Evolutionary conservation across 2,797 vertebrate genomes (phyloP), one percentile per base, ranked within the genome.

Genomic region (Peromyscus attwateri): DNA sequence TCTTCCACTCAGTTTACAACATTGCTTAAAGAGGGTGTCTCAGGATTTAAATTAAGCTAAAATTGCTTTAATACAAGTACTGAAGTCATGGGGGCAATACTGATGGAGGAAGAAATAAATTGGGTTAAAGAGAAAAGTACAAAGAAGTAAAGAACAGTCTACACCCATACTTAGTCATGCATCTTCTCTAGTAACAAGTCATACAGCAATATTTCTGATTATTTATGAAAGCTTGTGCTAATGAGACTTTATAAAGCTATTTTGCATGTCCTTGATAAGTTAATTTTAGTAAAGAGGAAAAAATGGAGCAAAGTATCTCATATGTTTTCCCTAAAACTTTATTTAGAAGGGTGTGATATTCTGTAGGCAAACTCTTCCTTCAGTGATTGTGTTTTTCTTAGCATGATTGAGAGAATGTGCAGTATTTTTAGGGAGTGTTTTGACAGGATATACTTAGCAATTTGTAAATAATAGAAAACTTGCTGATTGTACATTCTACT

Each of bases 381-480:
- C 83, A 96, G 57, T 91, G 94, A 95, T 93, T 97, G 68, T 94
- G 68, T 91, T 96, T 97, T 96, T 95, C 93, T 97, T 93, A 95
- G 80, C 81, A 64, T 96, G 96, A 97, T 71, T 97, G 96, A 98
- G 80, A 96, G 81, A 97, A 96, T 92, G 17, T 89, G 92, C 43
- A 93, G 94, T 97, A 95, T 97, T 98, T 97, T 97, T 98, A 97
- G 96, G 46, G 40, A 96, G 46, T 97, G 94, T 98, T 98, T 97
- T 98, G 96, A 97, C 96, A 97, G 85, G 75, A 82, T 95, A 93
- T 91, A 96, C 95, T 96, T 98, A 96, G 87, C 87, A 96, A 97
- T 97, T 97, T 91, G 87, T 98, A 98, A 98, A 97, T 97, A 97
- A 97, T 96, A 96, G 94, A 91, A 97, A 95, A 98, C 84, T 97